phyloP scores from a whole-genome alignment of 2,113 vertebrate species.

The Marmota flaviventris region DNA sequence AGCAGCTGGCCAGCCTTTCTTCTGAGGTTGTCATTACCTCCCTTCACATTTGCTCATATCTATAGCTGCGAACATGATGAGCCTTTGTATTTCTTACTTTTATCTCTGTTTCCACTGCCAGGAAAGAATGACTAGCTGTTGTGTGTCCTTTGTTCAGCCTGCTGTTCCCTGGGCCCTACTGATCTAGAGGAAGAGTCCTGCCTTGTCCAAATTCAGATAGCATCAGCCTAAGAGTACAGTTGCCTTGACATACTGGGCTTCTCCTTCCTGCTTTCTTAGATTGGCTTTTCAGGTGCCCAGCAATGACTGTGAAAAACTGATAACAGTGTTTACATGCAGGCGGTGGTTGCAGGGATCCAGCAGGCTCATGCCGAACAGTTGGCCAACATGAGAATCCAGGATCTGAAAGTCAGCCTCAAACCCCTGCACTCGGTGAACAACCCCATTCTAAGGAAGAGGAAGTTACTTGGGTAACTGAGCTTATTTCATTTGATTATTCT shows the following conservation, averaged over 20 bases:
- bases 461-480: constrained; percentile 94
- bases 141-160: not conserved
- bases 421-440: constrained; percentile 99
- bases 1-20: not conserved
- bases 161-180: not conserved
- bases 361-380: constrained; percentile 98
- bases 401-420: constrained; percentile 98
- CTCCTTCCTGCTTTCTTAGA: constrained; percentile 31
- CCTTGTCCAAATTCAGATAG: not conserved
- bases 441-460: constrained; percentile 98
- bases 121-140: not conserved
- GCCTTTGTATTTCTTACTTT: not conserved
- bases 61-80: not conserved
- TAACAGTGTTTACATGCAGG: constrained; percentile 86
- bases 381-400: constrained; percentile 99
- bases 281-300: not conserved
- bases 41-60: not conserved
- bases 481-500: not conserved
- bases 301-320: constrained; percentile 50
- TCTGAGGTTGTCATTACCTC: not conserved
- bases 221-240: not conserved
- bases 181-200: not conserved
- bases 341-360: constrained; percentile 98
- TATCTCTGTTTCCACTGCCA: not conserved
- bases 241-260: not conserved